phyloP scores from a whole-genome alignment of 1,140 invertebrate species.

The Lordiphosa clarofinis region DNA sequence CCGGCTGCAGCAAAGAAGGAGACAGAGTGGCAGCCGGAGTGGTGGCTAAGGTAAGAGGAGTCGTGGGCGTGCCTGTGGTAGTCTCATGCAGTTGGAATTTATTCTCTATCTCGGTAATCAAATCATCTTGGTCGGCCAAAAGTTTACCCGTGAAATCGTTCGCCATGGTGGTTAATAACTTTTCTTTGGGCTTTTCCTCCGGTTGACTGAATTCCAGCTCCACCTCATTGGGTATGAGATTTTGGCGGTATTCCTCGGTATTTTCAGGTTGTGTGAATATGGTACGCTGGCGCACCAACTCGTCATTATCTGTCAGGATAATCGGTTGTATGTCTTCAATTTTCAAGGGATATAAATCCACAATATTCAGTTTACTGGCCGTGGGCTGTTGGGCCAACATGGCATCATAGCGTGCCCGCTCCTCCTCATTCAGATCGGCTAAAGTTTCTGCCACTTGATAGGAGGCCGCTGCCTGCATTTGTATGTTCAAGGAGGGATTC shows the following conservation, averaged over 20 bases:
- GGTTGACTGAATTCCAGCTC: conserved; percentile 25
- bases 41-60: conserved; percentile 4
- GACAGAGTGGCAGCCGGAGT: conserved; percentile 4
- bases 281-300: conserved; percentile 44
- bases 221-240: conserved; percentile 74
- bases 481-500: conserved; percentile 40
- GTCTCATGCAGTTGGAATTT: conserved; percentile 73
- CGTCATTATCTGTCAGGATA: conserved; percentile 52
- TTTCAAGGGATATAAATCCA: conserved; percentile 71
- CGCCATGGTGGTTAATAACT: conserved; percentile 1
- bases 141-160: conserved; percentile 71
- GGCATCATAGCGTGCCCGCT: conserved; percentile 45
- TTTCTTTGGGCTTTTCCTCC: neutral
- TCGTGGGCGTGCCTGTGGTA: conserved; percentile 13
- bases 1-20: conserved; percentile 18
- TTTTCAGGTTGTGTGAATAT: conserved; percentile 56
- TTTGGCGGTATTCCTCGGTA: conserved; percentile 56
- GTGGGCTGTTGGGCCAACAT: conserved; percentile 55
- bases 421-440: conserved; percentile 63
- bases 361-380: conserved; percentile 68
- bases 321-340: conserved; percentile 70
- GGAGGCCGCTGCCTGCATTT: conserved; percentile 65
- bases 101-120: conserved; percentile 75
- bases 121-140: conserved; percentile 69
- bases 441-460: conserved; percentile 66